phyloP scores from a whole-genome alignment of 2,113 vertebrate genomes.

The Astatotilapia flaviijosephi region DNA sequence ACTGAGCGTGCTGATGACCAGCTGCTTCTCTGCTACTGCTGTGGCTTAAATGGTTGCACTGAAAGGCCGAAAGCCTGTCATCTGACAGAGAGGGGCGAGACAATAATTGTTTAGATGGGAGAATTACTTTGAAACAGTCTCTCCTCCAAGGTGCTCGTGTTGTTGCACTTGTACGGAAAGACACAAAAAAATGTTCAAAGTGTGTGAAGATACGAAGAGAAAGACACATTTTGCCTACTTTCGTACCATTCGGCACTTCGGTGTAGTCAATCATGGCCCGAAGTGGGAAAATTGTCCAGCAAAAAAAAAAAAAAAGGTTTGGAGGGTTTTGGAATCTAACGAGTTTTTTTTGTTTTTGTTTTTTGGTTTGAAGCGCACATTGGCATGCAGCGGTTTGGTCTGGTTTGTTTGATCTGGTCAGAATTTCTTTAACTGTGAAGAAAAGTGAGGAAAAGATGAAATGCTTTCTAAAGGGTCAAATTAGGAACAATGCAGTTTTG shows the following conservation, averaged over 20 bases:
- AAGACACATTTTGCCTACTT: not conserved
- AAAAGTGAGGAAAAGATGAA: not conserved
- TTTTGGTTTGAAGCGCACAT: not conserved
- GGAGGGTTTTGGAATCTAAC: not conserved
- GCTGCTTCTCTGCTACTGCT: not conserved
- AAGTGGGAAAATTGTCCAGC: not conserved
- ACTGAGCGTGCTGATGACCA: not conserved
- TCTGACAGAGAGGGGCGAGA: not conserved
- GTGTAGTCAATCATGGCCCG: not conserved
- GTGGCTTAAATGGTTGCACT: not conserved
- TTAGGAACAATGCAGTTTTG: rapidly evolving
- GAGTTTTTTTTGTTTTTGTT: not conserved
- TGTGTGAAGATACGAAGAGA: rapidly evolving
- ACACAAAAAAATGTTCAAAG: not conserved
- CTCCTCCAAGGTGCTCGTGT: not conserved
- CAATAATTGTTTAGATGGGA: not conserved
- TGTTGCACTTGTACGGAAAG: not conserved
- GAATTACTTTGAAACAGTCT: not conserved
- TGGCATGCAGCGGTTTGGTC: not conserved
- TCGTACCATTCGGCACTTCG: not conserved
- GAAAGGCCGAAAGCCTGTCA: not conserved
- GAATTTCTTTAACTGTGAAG: not conserved
- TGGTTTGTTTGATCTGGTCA: not conserved
- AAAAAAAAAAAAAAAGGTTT: not conserved
- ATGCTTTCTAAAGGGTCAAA: not conserved